Evolutionary conservation across 2,888 invertebrate species (phyloP).

Genomic region (Diaprepes abbreviatus): DNA sequence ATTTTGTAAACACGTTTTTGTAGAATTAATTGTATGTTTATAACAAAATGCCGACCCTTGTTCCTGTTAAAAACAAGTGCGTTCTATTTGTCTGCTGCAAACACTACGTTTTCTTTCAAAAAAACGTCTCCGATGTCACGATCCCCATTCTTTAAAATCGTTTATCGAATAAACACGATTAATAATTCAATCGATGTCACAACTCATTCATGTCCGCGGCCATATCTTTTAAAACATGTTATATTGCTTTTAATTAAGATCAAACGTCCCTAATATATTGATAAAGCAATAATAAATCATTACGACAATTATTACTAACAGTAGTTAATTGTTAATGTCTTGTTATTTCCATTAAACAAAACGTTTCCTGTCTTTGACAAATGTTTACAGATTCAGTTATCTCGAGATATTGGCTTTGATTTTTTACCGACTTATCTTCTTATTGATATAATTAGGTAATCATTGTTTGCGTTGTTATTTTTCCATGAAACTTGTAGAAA

Average conservation of each 20-base stretch:
- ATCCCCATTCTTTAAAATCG: constrained; percentile 3
- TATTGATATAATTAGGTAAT: constrained; percentile 20
- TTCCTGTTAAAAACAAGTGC: too few species aligned
- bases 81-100: too few species aligned
- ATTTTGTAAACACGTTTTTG: too few species aligned
- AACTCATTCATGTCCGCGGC: constrained; percentile 6
- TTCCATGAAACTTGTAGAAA: too few species aligned
- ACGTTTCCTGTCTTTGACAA: constrained; percentile 42
- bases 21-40: too few species aligned
- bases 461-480: constrained; percentile 6
- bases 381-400: constrained; percentile 38
- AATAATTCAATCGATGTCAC: constrained; percentile 17
- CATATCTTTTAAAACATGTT: constrained; percentile 8
- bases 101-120: too few species aligned
- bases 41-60: too few species aligned
- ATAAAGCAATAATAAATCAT: constrained; percentile 38
- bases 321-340: constrained; percentile 46
- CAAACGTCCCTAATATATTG: constrained; percentile 23
- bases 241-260: constrained; percentile 30
- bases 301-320: constrained; percentile 35
- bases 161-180: neutral
- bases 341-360: constrained; percentile 36
- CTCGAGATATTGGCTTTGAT: constrained; percentile 42
- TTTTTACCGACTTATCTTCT: constrained; percentile 46
- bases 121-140: too few species aligned